A percentile compares a stretch with the other conserved stretches of the same genome.
Conservation (phyloP, 1,140 invertebrate species). For the Stegodyphus mimosarum region DNA sequence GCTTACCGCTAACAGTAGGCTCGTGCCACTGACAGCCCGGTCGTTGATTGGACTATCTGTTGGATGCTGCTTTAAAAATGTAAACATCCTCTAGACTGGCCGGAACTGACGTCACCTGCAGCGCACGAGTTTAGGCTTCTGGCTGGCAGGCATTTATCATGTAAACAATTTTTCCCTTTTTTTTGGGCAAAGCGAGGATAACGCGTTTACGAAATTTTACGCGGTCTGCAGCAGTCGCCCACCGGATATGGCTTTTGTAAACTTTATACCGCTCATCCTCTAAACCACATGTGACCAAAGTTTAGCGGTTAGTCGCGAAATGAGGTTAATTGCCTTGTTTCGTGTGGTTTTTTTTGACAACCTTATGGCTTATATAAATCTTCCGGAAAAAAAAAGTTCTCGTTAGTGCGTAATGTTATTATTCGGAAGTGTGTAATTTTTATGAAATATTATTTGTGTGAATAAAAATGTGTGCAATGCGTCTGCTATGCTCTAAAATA, state of each 20-base stretch:
- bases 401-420: too few species aligned
- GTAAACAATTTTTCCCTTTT: constrained; percentile 25
- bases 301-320: too few species aligned
- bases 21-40: constrained; percentile 39
- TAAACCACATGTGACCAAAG: constrained; percentile 28
- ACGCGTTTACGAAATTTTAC: constrained; percentile 10
- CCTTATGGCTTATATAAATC: too few species aligned
- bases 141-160: constrained; percentile 10
- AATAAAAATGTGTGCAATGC: too few species aligned
- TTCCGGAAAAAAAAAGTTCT: too few species aligned
- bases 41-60: constrained; percentile 47
- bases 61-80: constrained; percentile 34
- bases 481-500: too few species aligned
- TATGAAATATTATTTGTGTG: too few species aligned
- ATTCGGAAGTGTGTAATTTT: too few species aligned
- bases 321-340: too few species aligned
- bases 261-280: constrained; percentile 29
- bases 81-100: constrained; percentile 39
- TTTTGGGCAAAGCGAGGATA: background rate
- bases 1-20: background rate
- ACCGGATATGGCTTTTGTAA: constrained; percentile 46
- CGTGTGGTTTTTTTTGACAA: too few species aligned
- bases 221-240: background rate
- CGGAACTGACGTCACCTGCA: constrained; percentile 31
- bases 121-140: constrained; percentile 1